Percentiles rank a stretch among this genome's conserved stretches.
Evolutionary conservation across 2,113 vertebrate species (phyloP).

Genomic region (Anser brachyrhynchus): DNA sequence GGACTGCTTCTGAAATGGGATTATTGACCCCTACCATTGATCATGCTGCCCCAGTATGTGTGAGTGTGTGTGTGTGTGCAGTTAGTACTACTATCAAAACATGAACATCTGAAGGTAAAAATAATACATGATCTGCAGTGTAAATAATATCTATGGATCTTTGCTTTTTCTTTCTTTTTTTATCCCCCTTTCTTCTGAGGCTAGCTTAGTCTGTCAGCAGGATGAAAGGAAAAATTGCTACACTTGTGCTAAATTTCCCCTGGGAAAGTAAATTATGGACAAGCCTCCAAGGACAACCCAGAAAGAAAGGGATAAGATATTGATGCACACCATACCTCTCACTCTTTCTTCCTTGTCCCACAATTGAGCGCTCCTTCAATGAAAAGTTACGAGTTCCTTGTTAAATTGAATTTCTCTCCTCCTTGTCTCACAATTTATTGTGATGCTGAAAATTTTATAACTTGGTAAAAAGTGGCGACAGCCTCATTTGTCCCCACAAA

Average conservation of each 20-base stretch:
- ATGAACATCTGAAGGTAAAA: slow-evolving; percentile 63
- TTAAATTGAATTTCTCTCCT: slow-evolving; percentile 74
- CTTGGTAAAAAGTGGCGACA: slow-evolving; percentile 66
- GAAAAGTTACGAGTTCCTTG: slow-evolving; percentile 72
- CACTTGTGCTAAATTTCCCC: slow-evolving; percentile 76
- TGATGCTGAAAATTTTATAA: slow-evolving; percentile 73
- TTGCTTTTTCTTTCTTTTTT: slow-evolving; percentile 6
- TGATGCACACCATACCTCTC: slow-evolving; percentile 64
- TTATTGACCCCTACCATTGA: slow-evolving; percentile 70
- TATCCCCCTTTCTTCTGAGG: neutral
- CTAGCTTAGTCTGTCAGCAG: slow-evolving; percentile 60
- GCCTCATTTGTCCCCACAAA: slow-evolving; percentile 67
- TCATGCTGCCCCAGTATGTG: neutral
- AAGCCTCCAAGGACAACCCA: slow-evolving; percentile 68
- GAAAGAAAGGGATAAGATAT: slow-evolving; percentile 69
- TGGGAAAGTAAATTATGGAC: slow-evolving; percentile 74
- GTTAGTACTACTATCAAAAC: slow-evolving; percentile 57
- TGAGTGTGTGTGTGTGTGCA: neutral
- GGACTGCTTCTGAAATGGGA: slow-evolving; percentile 63
- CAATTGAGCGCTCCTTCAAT: slow-evolving; percentile 66
- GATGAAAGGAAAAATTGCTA: slow-evolving; percentile 75
- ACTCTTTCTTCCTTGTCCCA: slow-evolving; percentile 62
- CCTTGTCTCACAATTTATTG: slow-evolving; percentile 71
- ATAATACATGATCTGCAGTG: slow-evolving; percentile 59
- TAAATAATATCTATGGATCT: slow-evolving; percentile 65